Conservation (phyloP, 1,140 invertebrate species). For the Hycleus phaleratus region DNA sequence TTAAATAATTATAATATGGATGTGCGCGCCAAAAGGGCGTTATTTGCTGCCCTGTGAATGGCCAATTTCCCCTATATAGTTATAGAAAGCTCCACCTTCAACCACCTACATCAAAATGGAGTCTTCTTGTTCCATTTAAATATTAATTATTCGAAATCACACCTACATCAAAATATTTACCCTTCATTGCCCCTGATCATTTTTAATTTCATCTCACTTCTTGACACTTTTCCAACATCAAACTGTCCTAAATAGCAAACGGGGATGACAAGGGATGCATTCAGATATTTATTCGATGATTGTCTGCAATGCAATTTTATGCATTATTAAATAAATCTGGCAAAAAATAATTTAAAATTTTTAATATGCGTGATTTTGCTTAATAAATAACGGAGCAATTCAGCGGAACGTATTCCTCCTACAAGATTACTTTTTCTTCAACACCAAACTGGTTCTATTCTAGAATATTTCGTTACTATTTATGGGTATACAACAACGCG, state of each 20-base stretch:
- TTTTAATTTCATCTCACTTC: conserved; percentile 15
- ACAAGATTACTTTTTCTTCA: too few species aligned
- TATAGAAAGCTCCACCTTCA: conserved; percentile 10
- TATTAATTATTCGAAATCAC: conserved; percentile 23
- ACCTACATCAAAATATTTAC: conserved; percentile 25
- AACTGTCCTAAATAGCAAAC: background rate
- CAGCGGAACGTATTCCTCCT: too few species aligned
- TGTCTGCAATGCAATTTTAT: too few species aligned
- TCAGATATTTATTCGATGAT: background rate
- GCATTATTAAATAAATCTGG: too few species aligned
- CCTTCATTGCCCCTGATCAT: conserved; percentile 15
- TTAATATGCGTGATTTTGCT: too few species aligned
- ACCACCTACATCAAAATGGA: conserved; percentile 21
- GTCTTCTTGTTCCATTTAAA: conserved; percentile 15
- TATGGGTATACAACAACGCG: too few species aligned
- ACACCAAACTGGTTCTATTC: too few species aligned
- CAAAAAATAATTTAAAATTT: too few species aligned
- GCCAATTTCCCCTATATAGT: conserved; percentile 9
- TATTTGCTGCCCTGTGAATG: conserved; percentile 15
- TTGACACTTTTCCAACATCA: conserved; percentile 8
- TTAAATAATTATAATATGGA: background rate
- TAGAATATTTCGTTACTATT: too few species aligned
- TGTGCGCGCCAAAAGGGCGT: conserved; percentile 13
- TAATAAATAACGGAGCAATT: too few species aligned
- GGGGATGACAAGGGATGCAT: conserved; percentile 1